phyloP scores from a whole-genome alignment of 2,797 vertebrate genomes.

The Stomatorhinus walkeri region DNA sequence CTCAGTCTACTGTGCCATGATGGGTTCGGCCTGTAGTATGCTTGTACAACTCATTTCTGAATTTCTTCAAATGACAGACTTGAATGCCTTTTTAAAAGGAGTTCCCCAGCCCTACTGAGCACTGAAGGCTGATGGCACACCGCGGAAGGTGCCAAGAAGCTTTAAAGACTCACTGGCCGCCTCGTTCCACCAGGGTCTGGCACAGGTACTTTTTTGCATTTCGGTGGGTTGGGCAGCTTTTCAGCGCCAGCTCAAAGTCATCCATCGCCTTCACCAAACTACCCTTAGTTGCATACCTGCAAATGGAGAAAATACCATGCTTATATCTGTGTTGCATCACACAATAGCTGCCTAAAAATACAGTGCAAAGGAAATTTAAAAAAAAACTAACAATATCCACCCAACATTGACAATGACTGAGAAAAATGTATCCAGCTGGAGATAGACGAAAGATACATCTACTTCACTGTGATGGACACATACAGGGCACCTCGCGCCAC shows the following conservation, averaged over 20 bases:
- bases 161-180: slow-evolving; percentile 76
- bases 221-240: slow-evolving; percentile 83
- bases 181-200: slow-evolving; percentile 92
- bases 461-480: slow-evolving; percentile 47
- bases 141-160: background rate
- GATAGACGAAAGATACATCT: background rate
- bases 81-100: background rate
- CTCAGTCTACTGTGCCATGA: background rate
- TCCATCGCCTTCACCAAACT: slow-evolving; percentile 86
- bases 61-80: background rate
- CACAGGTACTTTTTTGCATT: slow-evolving; percentile 97
- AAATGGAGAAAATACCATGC: background rate
- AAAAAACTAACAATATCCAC: background rate
- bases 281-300: slow-evolving; percentile 91
- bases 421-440: background rate
- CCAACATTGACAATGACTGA: background rate
- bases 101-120: background rate
- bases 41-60: background rate
- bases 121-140: background rate
- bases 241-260: slow-evolving; percentile 87
- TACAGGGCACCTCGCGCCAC: slow-evolving; percentile 94
- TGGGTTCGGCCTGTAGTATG: background rate
- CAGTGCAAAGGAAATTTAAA: background rate
- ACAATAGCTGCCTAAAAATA: background rate
- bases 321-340: background rate